Evolutionary conservation across 2,888 invertebrate species (phyloP).

Genomic region (Bellardia pandia): DNA sequence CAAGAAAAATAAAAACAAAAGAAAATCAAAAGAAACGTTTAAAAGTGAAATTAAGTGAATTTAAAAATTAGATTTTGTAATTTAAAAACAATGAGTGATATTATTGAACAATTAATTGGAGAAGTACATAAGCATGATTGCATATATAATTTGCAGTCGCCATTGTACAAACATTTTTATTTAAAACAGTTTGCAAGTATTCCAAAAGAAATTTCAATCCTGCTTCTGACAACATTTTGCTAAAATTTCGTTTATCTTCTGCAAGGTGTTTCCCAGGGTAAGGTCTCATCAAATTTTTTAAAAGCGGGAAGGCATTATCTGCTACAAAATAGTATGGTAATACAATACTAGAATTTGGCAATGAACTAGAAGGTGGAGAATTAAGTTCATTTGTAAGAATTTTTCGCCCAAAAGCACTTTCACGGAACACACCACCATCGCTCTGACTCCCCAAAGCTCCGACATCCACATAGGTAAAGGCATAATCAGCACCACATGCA

Average conservation of each 20-base stretch:
- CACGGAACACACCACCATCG: conserved; percentile 57
- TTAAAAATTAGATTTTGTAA: too few species aligned
- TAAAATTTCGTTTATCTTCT: conserved; percentile 20
- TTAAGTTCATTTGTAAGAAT: conserved; percentile 37
- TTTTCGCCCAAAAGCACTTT: conserved; percentile 30
- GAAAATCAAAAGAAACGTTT: too few species aligned
- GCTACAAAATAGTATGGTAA: conserved; percentile 59
- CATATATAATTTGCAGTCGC: too few species aligned
- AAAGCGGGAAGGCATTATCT: conserved; percentile 60
- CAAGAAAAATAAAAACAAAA: too few species aligned
- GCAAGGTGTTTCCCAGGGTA: conserved; percentile 36
- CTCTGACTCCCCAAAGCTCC: conserved; percentile 37
- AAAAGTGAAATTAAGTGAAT: too few species aligned
- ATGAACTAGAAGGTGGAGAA: conserved; percentile 26
- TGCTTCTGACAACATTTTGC: conserved; percentile 19
- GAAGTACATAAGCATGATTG: too few species aligned
- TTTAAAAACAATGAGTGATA: too few species aligned
- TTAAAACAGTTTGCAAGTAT: not conserved
- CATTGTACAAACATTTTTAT: too few species aligned
- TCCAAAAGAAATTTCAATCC: conserved; percentile 7
- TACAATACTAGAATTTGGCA: conserved; percentile 37
- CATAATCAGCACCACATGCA: conserved; percentile 43
- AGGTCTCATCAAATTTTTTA: conserved; percentile 53
- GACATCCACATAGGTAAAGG: conserved; percentile 60
- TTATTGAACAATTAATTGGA: too few species aligned